Evolutionary conservation across 2,888 invertebrate genomes (phyloP), one percentile per base, ranked within the genome.

Genomic region (Hecatera dysodea): DNA sequence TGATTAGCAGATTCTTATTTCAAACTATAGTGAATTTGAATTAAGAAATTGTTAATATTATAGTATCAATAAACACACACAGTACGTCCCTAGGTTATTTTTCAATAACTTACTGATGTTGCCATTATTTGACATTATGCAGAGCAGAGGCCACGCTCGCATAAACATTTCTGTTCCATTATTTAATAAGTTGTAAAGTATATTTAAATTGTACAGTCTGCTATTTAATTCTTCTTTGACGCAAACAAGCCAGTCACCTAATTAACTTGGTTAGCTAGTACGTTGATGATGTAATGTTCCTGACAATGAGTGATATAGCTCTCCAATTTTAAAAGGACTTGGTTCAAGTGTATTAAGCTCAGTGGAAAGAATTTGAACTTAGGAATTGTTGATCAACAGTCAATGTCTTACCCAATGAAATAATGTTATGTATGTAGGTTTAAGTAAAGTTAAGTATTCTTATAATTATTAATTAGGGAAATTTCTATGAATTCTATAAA

Each of bases 291-390:
- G 69, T 48, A 27, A 42, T 15, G 64, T 75, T 75, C 70, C 75
- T 75, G 75, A 63, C 62, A 63, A 62, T 63, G 53, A 57, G 74
- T 70, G 73, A 74, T 68, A 56, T 33, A 53, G 7, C 67, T 27
- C 67, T 73, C 60, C 74, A 36, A 50, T 74, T n/a, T n/a, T 61
- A 50, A 56, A 44, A 44, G 68, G 73, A 74, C 74, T 27, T 0
- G 29, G 73, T 60, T 67, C 9, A 19, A 42, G 33, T 64, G 19
- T 73, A 53, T 53, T 9, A 22, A 42, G 22, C 22, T 63, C 46
- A 70, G 44, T 39, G 64, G 55, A 36, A 59, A 44, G 27, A 48
- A 62, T 33, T 67, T 50, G 15, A 72, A 53, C 27, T 59, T 5
- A 44, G 22, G 5, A 24, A 59, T 53, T 42, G 22, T 60, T 56